A percentile compares a stretch with the other conserved stretches of the same genome.
phyloP scores from a whole-genome alignment of 2,888 invertebrate species.

The Escarpia spicata region DNA sequence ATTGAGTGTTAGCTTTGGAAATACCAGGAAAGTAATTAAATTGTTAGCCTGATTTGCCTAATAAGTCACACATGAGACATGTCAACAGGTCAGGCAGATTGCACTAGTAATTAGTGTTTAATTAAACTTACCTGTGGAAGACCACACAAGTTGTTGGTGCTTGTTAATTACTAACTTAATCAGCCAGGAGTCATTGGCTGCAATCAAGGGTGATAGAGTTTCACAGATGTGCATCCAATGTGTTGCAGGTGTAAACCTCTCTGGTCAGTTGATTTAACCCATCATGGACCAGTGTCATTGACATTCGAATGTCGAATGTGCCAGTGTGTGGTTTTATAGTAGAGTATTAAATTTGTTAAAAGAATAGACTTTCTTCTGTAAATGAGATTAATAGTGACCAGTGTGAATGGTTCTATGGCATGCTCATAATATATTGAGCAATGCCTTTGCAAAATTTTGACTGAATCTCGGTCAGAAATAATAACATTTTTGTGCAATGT shows the following conservation, averaged over 20 bases:
- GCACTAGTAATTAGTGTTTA: not conserved
- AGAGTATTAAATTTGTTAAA: no score
- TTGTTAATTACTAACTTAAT: not conserved
- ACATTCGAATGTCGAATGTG: no score
- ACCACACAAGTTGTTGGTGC: not conserved
- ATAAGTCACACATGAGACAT: not conserved
- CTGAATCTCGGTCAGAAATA: no score
- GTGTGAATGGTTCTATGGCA: no score
- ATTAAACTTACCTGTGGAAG: conserved; percentile 13
- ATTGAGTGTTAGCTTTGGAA: conserved; percentile 1
- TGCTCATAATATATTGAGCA: no score
- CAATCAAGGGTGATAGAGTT: not conserved
- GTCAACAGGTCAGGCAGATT: not conserved
- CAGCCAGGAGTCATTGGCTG: not conserved
- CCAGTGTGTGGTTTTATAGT: no score
- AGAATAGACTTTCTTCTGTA: no score
- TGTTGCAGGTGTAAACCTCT: not conserved
- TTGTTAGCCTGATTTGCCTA: conserved; percentile 13
- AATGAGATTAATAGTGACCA: no score
- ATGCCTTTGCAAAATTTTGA: no score
- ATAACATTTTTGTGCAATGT: no score
- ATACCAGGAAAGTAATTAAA: not conserved
- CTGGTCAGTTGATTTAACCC: no score
- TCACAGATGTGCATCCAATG: not conserved
- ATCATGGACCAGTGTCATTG: no score